A percentile compares a stretch with the other conserved stretches of the same genome.
phyloP scores from a whole-genome alignment of 2,888 invertebrate genomes.

The Microplitis manilae region DNA sequence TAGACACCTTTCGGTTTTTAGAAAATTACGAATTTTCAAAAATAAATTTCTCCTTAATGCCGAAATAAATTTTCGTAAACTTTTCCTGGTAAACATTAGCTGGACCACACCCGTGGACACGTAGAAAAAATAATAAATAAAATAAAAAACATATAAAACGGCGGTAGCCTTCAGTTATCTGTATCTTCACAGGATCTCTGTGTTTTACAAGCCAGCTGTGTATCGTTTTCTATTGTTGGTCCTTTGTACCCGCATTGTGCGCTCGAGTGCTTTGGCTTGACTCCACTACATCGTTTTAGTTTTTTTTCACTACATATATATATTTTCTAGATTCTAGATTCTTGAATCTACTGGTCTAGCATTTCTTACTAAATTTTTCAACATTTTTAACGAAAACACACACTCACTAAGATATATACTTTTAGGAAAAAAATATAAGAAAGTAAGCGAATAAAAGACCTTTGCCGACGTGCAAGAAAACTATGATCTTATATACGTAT shows the following conservation, averaged over 20 bases:
- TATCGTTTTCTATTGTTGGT: slow-evolving; percentile 63
- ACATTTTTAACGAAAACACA: slow-evolving; percentile 24
- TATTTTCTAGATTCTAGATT: neutral
- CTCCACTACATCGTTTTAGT: slow-evolving; percentile 56
- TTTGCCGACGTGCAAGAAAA: slow-evolving; percentile 34
- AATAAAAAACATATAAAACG: slow-evolving; percentile 23
- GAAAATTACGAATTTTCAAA: neutral
- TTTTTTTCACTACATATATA: slow-evolving; percentile 42
- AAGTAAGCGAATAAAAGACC: slow-evolving; percentile 29
- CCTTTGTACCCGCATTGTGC: slow-evolving; percentile 59
- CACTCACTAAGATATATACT: slow-evolving; percentile 11
- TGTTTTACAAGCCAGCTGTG: slow-evolving; percentile 70
- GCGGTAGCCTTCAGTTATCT: slow-evolving; percentile 41
- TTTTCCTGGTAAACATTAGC: slow-evolving; percentile 8
- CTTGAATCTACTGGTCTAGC: slow-evolving; percentile 33
- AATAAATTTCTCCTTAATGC: neutral
- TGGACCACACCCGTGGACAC: slow-evolving; percentile 45
- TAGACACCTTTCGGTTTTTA: neutral
- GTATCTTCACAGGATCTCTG: slow-evolving; percentile 67
- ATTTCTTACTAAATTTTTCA: slow-evolving; percentile 59
- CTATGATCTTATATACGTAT: slow-evolving; percentile 13
- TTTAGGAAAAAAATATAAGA: slow-evolving; percentile 31
- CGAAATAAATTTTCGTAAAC: neutral
- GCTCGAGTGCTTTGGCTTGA: slow-evolving; percentile 66
- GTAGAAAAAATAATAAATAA: slow-evolving; percentile 24